A percentile compares a stretch with the other conserved stretches of the same genome.
Conservation (phyloP, 53 echinoderm and acorn worm genomes). For the Luidia sarsii region DNA sequence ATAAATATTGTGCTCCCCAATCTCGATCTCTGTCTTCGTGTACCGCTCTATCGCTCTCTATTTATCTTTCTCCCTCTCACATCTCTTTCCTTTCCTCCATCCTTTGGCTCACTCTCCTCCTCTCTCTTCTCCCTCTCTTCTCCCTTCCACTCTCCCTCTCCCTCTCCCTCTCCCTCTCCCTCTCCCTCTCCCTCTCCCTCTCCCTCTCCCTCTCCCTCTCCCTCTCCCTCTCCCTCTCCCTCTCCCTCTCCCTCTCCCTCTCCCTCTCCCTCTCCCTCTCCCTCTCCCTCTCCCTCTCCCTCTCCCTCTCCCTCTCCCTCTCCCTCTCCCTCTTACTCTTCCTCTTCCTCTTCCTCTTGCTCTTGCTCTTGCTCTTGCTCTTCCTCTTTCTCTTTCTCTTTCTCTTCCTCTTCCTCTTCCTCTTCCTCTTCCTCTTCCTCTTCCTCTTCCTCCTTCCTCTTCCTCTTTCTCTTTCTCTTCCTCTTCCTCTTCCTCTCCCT, state of each 20-base stretch:
- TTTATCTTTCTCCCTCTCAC: slow-evolving; percentile 1
- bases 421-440: not conserved
- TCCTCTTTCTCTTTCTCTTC: slow-evolving; percentile 9
- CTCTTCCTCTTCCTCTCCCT: slow-evolving; percentile 9
- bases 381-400: not conserved
- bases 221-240: not conserved
- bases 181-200: not conserved
- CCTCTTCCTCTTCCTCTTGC: slow-evolving; percentile 7
- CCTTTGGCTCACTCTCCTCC: no score
- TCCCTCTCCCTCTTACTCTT: no score
- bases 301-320: not conserved
- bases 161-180: slow-evolving; percentile 1
- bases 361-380: no score
- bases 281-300: not conserved
- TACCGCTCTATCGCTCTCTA: not conserved
- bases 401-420: not conserved
- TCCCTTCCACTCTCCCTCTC: no score
- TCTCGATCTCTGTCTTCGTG: no score
- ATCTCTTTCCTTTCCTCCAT: no score
- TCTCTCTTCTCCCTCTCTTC: no score
- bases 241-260: not conserved
- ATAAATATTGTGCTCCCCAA: no score
- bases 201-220: not conserved
- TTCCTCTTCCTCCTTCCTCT: slow-evolving; percentile 1
- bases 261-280: not conserved